Evolutionary conservation across 1,140 invertebrate genomes (phyloP).

Genomic region (Drosophila prosaltans): DNA sequence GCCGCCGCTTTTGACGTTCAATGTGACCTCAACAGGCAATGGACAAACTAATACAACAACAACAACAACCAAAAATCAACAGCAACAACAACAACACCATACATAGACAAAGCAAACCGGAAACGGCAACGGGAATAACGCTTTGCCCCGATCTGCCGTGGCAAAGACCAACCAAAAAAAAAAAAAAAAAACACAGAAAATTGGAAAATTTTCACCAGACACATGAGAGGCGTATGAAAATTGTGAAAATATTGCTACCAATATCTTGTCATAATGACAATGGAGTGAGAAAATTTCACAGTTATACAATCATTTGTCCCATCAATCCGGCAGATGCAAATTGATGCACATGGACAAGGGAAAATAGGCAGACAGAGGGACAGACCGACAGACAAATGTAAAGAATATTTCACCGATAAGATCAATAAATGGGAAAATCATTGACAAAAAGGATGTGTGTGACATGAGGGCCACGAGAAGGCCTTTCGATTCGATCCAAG

Average conservation of each 20-base stretch:
- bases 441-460: background rate
- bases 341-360: background rate
- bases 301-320: conserved; percentile 1
- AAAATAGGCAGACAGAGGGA: background rate
- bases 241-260: conserved; percentile 25
- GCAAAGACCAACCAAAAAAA: background rate
- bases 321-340: conserved; percentile 8
- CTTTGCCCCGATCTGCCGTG: background rate
- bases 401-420: background rate
- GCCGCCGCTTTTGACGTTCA: conserved; percentile 72
- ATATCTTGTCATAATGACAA: conserved; percentile 16
- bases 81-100: conserved; percentile 26
- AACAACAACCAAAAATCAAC: no score
- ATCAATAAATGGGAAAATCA: background rate
- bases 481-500: background rate
- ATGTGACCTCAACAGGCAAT: conserved; percentile 65
- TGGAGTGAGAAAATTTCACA: conserved; percentile 5
- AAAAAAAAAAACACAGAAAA: conserved; percentile 49
- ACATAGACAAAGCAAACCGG: conserved; percentile 25
- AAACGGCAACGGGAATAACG: conserved; percentile 11
- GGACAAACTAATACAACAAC: no score
- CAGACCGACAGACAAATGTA: background rate
- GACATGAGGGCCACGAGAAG: background rate
- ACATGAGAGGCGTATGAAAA: conserved; percentile 32
- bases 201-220: conserved; percentile 44